phyloP scores from a whole-genome alignment of 2,797 vertebrate species.

The Salmo trutta region DNA sequence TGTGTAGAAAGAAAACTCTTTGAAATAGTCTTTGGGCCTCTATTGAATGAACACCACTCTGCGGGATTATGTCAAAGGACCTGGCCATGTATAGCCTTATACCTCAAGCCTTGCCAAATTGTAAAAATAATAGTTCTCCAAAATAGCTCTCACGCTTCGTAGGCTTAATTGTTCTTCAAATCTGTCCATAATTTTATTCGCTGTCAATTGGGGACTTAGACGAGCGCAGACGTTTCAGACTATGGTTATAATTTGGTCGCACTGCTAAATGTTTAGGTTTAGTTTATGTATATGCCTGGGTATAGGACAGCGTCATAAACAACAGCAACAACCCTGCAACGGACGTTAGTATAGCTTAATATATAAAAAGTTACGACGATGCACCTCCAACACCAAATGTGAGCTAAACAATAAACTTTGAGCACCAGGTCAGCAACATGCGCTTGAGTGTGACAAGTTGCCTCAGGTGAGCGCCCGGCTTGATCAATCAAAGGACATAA shows the following conservation, averaged over 20 bases:
- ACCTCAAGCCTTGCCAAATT: not conserved
- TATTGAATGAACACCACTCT: not conserved
- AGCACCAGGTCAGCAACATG: not conserved
- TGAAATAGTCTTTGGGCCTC: not conserved
- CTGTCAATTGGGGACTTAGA: not conserved
- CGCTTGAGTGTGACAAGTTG: not conserved
- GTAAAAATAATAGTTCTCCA: not conserved
- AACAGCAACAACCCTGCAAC: too few relatives aligned
- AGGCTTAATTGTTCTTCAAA: not conserved
- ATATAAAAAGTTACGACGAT: not conserved
- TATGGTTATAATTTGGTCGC: not conserved
- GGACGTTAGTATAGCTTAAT: too few relatives aligned
- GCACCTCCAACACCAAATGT: not conserved
- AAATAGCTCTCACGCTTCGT: not conserved
- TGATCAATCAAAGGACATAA: not conserved
- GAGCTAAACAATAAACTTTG: not conserved
- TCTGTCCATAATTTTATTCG: not conserved
- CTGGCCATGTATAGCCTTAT: not conserved
- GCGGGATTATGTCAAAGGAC: not conserved
- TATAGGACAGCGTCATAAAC: not conserved
- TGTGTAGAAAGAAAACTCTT: slow-evolving; percentile 12
- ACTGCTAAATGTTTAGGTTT: not conserved
- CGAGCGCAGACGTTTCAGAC: not conserved
- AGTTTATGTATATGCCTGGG: not conserved
- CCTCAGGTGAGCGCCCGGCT: not conserved